A percentile compares a stretch with the other conserved stretches of the same genome.
These are phyloP conservation scores for Drosophila mercatorum DNA, from an alignment of 2,888 invertebrate species.

Conservation along the genomic window DNA sequence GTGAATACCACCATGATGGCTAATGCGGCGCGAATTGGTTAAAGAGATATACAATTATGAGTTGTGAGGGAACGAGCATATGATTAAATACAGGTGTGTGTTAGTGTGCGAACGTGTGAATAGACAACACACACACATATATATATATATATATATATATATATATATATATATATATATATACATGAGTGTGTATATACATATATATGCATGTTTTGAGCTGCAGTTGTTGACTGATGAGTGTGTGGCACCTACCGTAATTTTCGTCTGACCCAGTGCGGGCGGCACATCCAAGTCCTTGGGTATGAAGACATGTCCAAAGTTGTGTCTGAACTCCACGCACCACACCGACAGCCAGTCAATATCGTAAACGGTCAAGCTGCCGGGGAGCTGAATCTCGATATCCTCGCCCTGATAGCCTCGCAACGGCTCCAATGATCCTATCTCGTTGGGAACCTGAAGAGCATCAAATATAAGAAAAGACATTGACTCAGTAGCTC, in stretches of 20 bases:
- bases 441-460: constrained; percentile 94
- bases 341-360: constrained; percentile 97
- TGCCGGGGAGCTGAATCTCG: constrained; percentile 93
- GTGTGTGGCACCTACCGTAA: constrained; percentile 89
- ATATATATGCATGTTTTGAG: neutral
- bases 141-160: neutral
- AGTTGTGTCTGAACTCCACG: constrained; percentile 94
- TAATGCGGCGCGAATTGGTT: constrained; percentile 84
- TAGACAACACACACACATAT: neutral
- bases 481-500: no score
- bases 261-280: constrained; percentile 94
- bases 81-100: constrained; percentile 51
- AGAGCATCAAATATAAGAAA: no score
- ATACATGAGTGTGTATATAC: neutral
- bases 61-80: constrained; percentile 60
- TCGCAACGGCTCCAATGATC: constrained; percentile 91
- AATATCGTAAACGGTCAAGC: constrained; percentile 94
- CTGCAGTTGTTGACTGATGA: neutral
- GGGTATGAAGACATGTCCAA: constrained; percentile 94
- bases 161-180: neutral
- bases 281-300: constrained; percentile 95
- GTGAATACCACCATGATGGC: constrained; percentile 97
- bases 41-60: constrained; percentile 75
- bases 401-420: constrained; percentile 97
- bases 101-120: constrained; percentile 9